Evolutionary conservation across 2,888 invertebrate species (phyloP), one percentile per base, ranked within the genome.

Genomic region (Priocnemis perturbator): DNA sequence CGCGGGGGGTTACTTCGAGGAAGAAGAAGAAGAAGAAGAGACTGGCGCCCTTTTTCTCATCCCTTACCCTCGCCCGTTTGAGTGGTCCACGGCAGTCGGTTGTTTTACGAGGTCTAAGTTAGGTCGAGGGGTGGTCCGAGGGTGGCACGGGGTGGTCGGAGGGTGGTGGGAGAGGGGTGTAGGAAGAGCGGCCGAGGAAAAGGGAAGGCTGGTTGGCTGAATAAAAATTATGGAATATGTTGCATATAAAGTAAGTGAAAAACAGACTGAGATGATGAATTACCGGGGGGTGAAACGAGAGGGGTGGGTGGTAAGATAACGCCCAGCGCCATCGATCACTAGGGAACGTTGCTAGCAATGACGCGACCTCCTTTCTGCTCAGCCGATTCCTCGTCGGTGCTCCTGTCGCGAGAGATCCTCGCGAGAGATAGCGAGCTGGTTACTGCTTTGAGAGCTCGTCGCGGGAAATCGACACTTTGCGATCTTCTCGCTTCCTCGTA

Each of bases 171-270:
- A 14, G n/a, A 21, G 21, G 7, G 45, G 17, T 20, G 3, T 20
- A 21, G 21, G 19, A 44, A 21, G 44, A 45, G 64, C 62, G 63
- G 52, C 69, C 58, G 37, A 1, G 37, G 37, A 37, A 37, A 37
- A 9, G 37, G 37, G 37, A 37, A 11, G 78, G 78, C 76, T 67
- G 82, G 77, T 82, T 83, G 86, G 87, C 85, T 87, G 87, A 86
- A 88, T 88, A 88, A 88, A 88, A 88, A 88, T 89, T 88, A 87
- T 83, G 86, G 88, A 88, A 88, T 88, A 88, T 88, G 87, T 87
- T 89, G 88, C 88, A 88, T 89, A 88, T 87, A 88, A 88, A 89
- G 87, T 88, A 87, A 88, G 88, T 88, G 88, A 88, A 88, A 88
- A 89, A 88, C 88, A 89, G 88, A 86, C 87, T 81, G 84, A 87